Evolutionary conservation across 2,113 vertebrate species (phyloP), one percentile per base, ranked within the genome.

Genomic region (Cyrtonyx montezumae): DNA sequence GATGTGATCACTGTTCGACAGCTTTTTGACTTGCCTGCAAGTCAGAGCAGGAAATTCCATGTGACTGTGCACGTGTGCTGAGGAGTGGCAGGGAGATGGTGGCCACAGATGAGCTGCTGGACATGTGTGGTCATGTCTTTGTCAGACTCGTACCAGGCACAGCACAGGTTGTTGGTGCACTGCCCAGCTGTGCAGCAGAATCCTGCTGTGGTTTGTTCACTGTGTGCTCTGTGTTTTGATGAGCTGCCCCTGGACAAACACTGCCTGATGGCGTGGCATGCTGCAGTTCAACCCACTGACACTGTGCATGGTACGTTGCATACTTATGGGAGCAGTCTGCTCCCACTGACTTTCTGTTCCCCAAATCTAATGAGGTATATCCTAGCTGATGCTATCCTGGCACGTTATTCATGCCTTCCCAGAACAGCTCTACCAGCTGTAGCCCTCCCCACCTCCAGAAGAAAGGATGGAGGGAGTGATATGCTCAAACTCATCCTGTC

Each of bases 1-100:
- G 91, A 96, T 80, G 93, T 34, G 68, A 92, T 96, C 22, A 2
- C 93, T 51, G 32, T 79, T 94, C 25, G 32, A 94, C 95, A 94
- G 89, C 85, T 96, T 84, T 77, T 67, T 65, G 87, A 90, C 59
- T 63, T 65, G 55, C 79, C 90, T 71, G 86, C 55, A 19, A 91
- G 93, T 79, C 53, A 20, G 86, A 91, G 70, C 68, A 89, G 77
- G 45, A 61, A 70, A 88, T 84, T 91, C 94, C 95, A 65, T 19
- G 43, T 3, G 59, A 62, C 73, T 70, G 40, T 63, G 87, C 88
- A 84, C 48, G 5, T 82, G 93, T 73, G 56, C 75, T 0, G 46
- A 88, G 71, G 80, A 49, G 78, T 62, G 71, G 40, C 46, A 70
- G 46, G 80, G 78, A 78, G 10, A 4, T 16, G 13, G 84, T 51